Evolutionary conservation across 2,797 vertebrate genomes (phyloP).

Genomic region (Darevskia mixta): DNA sequence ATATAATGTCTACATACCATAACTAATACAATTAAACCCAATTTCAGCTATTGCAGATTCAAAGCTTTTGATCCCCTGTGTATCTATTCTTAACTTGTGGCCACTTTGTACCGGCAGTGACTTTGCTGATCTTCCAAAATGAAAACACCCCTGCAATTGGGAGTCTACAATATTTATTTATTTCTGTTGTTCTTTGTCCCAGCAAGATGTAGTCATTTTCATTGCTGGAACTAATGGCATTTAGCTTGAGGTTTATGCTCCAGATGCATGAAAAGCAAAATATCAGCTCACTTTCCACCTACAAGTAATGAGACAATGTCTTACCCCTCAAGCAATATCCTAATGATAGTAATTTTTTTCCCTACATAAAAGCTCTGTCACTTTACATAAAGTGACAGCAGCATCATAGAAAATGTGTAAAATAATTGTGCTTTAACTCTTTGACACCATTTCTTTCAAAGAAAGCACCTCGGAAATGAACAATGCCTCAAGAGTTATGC

Average conservation of each 20-base stretch:
- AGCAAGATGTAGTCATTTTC: constrained; percentile 14
- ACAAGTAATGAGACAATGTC: constrained; percentile 44
- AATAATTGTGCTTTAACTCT: constrained; percentile 10
- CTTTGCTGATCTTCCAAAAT: neutral
- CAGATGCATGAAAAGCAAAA: constrained; percentile 57
- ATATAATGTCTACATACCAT: neutral
- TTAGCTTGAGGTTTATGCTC: constrained; percentile 48
- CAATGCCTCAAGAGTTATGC: neutral
- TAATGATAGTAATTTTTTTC: constrained; percentile 50
- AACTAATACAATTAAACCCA: constrained; percentile 34
- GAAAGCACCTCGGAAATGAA: constrained; percentile 4
- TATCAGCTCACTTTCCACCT: constrained; percentile 41
- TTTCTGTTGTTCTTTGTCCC: constrained; percentile 48
- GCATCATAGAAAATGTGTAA: constrained; percentile 8
- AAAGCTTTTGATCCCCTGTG: neutral
- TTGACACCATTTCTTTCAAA: neutral
- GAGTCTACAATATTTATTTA: constrained; percentile 18
- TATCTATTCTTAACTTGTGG: neutral
- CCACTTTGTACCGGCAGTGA: neutral
- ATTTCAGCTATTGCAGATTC: neutral
- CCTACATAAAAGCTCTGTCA: constrained; percentile 14
- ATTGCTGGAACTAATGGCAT: constrained; percentile 53
- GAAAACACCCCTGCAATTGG: neutral
- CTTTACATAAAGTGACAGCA: constrained; percentile 32
- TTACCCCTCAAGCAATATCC: constrained; percentile 29